phyloP scores from a whole-genome alignment of 2,888 invertebrate species.

The Polyommatus icarus region DNA sequence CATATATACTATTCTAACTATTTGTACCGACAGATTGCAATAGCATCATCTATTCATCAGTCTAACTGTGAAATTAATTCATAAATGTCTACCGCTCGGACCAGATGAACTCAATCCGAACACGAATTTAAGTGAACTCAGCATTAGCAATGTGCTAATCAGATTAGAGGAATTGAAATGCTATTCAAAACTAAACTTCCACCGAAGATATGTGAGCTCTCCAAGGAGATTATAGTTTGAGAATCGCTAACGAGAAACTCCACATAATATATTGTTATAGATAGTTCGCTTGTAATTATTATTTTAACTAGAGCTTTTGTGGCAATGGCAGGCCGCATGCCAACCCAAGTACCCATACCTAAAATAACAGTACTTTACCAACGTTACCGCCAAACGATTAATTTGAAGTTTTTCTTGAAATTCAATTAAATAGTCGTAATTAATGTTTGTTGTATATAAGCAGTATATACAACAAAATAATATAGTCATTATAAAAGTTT shows the following conservation, averaged over 20 bases:
- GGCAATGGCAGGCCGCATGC: no score
- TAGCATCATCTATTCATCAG: neutral
- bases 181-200: constrained; percentile 27
- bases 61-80: neutral
- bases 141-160: constrained; percentile 1
- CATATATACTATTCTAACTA: neutral
- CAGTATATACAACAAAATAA: no score
- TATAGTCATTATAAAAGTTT: no score
- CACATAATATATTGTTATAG: neutral
- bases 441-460: no score
- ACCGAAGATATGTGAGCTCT: constrained; percentile 22
- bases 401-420: no score
- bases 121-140: constrained; percentile 7
- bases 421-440: no score
- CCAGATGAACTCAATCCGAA: neutral
- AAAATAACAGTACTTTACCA: no score
- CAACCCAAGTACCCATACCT: no score
- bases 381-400: no score
- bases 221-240: constrained; percentile 21
- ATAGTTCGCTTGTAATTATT: neutral
- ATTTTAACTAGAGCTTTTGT: neutral
- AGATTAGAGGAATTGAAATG: constrained; percentile 18
- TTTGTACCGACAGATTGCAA: neutral
- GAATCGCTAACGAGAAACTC: constrained; percentile 8
- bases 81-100: neutral